Percentiles rank a stretch among this genome's conserved stretches.
Evolutionary conservation across 2,797 vertebrate species (phyloP).

Genomic region (Anas georgica): DNA sequence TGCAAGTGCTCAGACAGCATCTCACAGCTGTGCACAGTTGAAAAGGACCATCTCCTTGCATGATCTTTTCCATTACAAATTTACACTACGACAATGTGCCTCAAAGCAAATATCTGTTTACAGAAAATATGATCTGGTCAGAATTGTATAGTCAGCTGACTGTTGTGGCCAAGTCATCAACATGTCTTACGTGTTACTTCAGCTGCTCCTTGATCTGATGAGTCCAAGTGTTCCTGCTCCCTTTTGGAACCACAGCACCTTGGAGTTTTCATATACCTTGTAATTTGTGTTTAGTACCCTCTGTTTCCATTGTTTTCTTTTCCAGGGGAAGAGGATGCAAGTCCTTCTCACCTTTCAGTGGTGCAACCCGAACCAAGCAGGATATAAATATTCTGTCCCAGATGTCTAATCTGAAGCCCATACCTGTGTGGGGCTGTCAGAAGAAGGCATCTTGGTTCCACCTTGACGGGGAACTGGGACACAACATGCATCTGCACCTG

Average conservation of each 20-base stretch:
- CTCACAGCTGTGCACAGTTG: background rate
- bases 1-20: background rate
- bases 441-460: background rate
- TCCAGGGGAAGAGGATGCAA: background rate
- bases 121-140: background rate
- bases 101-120: background rate
- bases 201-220: background rate
- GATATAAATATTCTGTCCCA: too few relatives aligned
- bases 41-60: background rate
- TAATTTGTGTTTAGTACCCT: background rate
- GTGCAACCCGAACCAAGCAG: background rate
- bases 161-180: background rate
- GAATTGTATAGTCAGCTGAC: background rate
- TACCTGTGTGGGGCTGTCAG: background rate
- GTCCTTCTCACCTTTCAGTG: conserved; percentile 5
- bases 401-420: background rate
- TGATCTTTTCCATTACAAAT: background rate
- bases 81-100: background rate
- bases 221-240: background rate
- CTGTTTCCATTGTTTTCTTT: conserved; percentile 6
- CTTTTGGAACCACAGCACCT: background rate
- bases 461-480: background rate
- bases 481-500: accelerated
- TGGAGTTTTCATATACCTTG: background rate
- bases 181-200: background rate